Percentiles rank a stretch among this genome's conserved stretches.
Conservation (phyloP, 1,140 invertebrate species). For the Drosophila paulistorum region DNA sequence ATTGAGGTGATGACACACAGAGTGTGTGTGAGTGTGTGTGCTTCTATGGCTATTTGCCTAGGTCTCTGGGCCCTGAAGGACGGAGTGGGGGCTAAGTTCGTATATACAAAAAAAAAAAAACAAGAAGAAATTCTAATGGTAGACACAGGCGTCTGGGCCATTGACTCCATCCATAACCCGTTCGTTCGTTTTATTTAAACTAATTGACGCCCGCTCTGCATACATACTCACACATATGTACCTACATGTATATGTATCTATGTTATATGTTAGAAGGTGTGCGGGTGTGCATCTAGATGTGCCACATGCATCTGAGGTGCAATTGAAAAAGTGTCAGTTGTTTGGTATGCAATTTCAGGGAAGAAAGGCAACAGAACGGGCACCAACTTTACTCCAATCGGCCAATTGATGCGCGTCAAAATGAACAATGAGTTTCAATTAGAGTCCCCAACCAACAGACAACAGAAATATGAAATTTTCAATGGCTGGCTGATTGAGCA, state of each 20-base stretch:
- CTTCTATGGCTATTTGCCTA: constrained; percentile 31
- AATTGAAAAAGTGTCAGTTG: constrained; percentile 80
- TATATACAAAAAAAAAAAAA: constrained; percentile 56
- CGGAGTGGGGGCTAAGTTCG: constrained; percentile 24
- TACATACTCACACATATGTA: background rate
- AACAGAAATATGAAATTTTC: constrained; percentile 62
- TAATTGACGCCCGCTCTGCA: constrained; percentile 70
- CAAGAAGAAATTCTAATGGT: constrained; percentile 60
- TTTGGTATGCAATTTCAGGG: constrained; percentile 32
- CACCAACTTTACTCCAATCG: constrained; percentile 22
- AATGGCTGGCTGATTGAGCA: constrained; percentile 70
- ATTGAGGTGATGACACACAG: constrained; percentile 81
- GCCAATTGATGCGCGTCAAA: constrained; percentile 74
- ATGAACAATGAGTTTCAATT: constrained; percentile 79
- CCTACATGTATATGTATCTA: background rate
- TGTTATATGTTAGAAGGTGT: constrained; percentile 50
- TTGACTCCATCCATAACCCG: constrained; percentile 57
- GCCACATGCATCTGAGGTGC: constrained; percentile 46
- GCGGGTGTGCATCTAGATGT: constrained; percentile 44
- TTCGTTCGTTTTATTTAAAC: constrained; percentile 71
- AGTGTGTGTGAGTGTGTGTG: constrained; percentile 44
- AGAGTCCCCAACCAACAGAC: constrained; percentile 29
- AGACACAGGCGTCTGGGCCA: constrained; percentile 49
- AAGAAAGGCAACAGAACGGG: background rate
- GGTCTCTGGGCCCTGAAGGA: constrained; percentile 5